Base-by-base conservation (phyloP, 2,888 invertebrate species). In the Cataglyphis livida region DNA sequence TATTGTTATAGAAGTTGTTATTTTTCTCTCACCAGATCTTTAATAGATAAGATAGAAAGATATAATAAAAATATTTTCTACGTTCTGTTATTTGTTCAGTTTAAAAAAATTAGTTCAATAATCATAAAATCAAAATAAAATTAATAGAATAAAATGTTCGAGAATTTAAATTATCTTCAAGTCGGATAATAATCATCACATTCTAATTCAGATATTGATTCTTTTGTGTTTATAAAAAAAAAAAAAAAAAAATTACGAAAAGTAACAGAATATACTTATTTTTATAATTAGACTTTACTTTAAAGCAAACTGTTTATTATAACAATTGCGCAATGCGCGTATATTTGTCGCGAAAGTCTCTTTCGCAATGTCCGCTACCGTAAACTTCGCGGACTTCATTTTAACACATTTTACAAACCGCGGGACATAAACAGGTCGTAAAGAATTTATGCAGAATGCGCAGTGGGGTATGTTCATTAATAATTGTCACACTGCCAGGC, bases 401-500 rank as follows among this genome's bases (percentile, higher is more conserved):
- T 74, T 18, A 59, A 70, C 18, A 44, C 18, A 38, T 59, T 71
- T 83, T 70, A 54, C 44, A 61, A 41, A 66, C 62, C 48, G 21
- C 28, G 48, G 6, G 51, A 38, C 41, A 32, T 64, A 81, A 64
- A 62, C 82, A 28, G 32, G 35, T 81, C 64, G 12, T 57, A 65
- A 48, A 44, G 57, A 48, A 65, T 74, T 74, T 66, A 68, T 81
- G 65, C 35, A 44, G 65, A 44, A 51, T 70, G 81, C 74, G 66
- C 64, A 74, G 51, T n/a, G 51, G 68, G 62, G 74, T 84, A 85
- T 32, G 68, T 68, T 75, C 79, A 81, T 81, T 81, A 85, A 90
- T 90, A 73, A 78, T 79, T 88, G 88, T 83, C 85, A 86, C 82
- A 81, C n/a, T 86, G 84, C 83, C 87, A 85, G 68, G 57, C 64